Base-by-base conservation (phyloP, 2,888 invertebrate species). In the Nephrocerus scutellatus region DNA sequence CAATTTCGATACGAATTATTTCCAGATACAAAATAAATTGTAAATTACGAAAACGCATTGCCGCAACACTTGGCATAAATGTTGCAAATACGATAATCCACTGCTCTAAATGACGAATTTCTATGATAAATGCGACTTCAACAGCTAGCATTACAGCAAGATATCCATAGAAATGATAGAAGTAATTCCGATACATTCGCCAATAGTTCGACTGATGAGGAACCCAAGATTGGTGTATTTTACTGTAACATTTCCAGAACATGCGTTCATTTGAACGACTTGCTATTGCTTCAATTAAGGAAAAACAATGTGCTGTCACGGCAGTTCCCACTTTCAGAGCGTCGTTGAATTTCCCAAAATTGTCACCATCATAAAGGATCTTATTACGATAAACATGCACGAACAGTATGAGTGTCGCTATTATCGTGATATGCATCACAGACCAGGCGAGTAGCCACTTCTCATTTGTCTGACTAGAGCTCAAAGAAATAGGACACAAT, bases 291-390 rank as follows among this genome's bases (percentile, higher is more conserved):
- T 52, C 50, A 23, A 30, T 16, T 7, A 52, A 10, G 3, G 45
- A 42, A 10, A 45, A 16, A 6, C 41, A 26, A 35, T 49, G 49
- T n/a, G 46, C 39, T 5, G 33, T 9, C 16, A 41, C 29, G 8
- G 41, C 21, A 10, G 26, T 24, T 10, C 16, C 6, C 2, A 51
- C 24, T 36, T 52, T 49, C 2, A 52, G n/a, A 1, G 42, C 25
- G 42, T 50, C 46, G 34, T 41, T 44, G 29, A 50, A 48, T 31
- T 34, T 39, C 2, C 49, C 41, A 16, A 52, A 50, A 30, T 37
- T 36, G 33, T 52, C 47, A 13, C 30, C 40, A 32, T 41, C 31
- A 24, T 36, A 49, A 8, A 49, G 29, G n/a, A 39, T 12, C 7
- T 28, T 7, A 7, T 28, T 28, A 7, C 13, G 28, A 9, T 12